These are phyloP conservation scores for Scolopax rusticola DNA, from an alignment of 2,797 vertebrate species.

Conservation along the genomic window DNA sequence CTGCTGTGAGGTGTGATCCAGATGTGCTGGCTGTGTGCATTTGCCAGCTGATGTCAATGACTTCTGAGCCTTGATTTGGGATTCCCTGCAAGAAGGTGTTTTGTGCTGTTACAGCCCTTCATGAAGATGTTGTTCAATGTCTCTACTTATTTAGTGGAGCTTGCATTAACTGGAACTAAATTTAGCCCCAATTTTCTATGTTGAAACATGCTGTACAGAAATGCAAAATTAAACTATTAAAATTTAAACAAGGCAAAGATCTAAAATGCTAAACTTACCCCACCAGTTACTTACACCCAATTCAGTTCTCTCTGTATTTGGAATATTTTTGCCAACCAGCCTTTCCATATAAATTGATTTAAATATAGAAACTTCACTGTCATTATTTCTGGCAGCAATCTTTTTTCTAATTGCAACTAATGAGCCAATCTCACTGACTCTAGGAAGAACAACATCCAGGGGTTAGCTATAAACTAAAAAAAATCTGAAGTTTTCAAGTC, in stretches of 20 bases:
- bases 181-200: background rate
- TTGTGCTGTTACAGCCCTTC: background rate
- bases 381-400: background rate
- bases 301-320: background rate
- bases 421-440: background rate
- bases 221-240: constrained; percentile 14
- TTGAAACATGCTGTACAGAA: background rate
- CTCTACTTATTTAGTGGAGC: background rate
- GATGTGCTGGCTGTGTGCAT: background rate
- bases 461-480: background rate
- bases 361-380: background rate
- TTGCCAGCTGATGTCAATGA: background rate
- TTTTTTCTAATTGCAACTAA: background rate
- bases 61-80: background rate
- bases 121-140: background rate
- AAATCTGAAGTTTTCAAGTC: background rate
- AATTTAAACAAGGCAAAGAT: constrained; percentile 11
- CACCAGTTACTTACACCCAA: background rate
- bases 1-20: background rate
- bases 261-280: background rate
- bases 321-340: background rate
- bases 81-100: background rate
- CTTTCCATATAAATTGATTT: background rate
- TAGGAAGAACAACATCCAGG: background rate
- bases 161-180: background rate